phyloP scores from a whole-genome alignment of 2,888 invertebrate genomes.

The Eilema sororculum region DNA sequence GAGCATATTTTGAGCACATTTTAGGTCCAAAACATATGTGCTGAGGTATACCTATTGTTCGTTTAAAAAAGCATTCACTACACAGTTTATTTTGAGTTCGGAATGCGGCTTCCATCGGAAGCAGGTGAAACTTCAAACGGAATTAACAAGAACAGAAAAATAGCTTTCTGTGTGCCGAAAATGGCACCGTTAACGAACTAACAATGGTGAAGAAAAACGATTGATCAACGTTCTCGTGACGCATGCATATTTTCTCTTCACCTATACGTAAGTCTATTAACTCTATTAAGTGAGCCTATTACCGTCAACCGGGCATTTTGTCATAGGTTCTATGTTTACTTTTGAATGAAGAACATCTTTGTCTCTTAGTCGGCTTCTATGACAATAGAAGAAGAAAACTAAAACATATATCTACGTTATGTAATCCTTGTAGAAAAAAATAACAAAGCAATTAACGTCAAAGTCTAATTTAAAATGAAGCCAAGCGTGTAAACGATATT shows the following conservation, averaged over 20 bases:
- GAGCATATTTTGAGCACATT: no score
- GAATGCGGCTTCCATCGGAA: slow-evolving; percentile 15
- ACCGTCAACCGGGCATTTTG: no score
- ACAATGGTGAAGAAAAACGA: neutral
- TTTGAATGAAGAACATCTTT: no score
- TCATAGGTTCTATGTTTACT: no score
- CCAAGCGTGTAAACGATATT: slow-evolving; percentile 6
- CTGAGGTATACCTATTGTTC: no score
- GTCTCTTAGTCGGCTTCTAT: no score
- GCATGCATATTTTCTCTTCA: no score
- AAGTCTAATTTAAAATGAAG: slow-evolving; percentile 9
- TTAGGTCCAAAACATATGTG: no score
- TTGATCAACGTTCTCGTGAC: neutral
- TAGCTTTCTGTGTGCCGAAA: slow-evolving; percentile 7
- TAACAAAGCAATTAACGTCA: neutral
- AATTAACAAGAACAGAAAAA: slow-evolving; percentile 13
- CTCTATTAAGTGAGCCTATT: no score
- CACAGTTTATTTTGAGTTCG: slow-evolving; percentile 16
- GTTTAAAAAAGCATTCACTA: neutral
- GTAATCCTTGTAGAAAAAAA: neutral
- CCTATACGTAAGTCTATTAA: no score
- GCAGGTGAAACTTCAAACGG: slow-evolving; percentile 22
- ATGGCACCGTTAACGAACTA: slow-evolving; percentile 11
- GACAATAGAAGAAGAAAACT: neutral
- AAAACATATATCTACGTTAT: neutral